Percentiles rank a stretch among this genome's conserved stretches.
Evolutionary conservation across 2,797 vertebrate species (phyloP).

Genomic region (Hoplostethus mediterraneus): DNA sequence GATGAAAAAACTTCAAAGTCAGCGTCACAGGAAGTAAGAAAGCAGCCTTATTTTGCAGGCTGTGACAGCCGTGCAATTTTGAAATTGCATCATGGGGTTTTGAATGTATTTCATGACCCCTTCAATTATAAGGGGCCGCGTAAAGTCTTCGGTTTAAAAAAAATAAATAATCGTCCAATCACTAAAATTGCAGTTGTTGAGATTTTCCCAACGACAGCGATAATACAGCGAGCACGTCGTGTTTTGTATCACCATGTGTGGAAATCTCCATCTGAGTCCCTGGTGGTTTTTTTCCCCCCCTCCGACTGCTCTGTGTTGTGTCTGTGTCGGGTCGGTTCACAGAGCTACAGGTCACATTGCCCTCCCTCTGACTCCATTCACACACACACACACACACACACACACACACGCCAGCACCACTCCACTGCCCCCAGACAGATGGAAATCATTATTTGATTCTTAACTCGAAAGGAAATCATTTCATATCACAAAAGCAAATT

Average conservation of each 20-base stretch:
- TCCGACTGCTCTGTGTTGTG: constrained; percentile 1
- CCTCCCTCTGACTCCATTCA: constrained; percentile 42
- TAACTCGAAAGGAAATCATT: constrained; percentile 79
- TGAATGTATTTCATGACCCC: constrained; percentile 3
- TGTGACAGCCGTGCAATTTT: constrained; percentile 11
- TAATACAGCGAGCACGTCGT: not conserved
- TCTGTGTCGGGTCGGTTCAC: constrained; percentile 22
- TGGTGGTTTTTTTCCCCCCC: not conserved
- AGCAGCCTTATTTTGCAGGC: constrained; percentile 6
- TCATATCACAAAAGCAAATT: constrained; percentile 80
- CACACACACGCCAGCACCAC: constrained; percentile 38
- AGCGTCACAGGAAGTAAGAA: no score
- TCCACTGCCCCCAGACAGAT: constrained; percentile 53
- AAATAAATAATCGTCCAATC: constrained; percentile 16
- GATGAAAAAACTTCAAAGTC: no score
- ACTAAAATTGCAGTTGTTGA: constrained; percentile 1
- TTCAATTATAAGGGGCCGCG: not conserved
- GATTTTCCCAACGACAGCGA: constrained; percentile 1
- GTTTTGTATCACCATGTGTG: not conserved
- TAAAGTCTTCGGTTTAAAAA: constrained; percentile 28
- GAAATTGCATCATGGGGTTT: not conserved
- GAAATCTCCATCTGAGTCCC: constrained; percentile 3
- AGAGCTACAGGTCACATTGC: constrained; percentile 26
- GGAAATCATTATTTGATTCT: constrained; percentile 80
- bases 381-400: constrained; percentile 21